Conservation (phyloP, 2,797 vertebrate species). For the Rhinogobio ventralis region DNA sequence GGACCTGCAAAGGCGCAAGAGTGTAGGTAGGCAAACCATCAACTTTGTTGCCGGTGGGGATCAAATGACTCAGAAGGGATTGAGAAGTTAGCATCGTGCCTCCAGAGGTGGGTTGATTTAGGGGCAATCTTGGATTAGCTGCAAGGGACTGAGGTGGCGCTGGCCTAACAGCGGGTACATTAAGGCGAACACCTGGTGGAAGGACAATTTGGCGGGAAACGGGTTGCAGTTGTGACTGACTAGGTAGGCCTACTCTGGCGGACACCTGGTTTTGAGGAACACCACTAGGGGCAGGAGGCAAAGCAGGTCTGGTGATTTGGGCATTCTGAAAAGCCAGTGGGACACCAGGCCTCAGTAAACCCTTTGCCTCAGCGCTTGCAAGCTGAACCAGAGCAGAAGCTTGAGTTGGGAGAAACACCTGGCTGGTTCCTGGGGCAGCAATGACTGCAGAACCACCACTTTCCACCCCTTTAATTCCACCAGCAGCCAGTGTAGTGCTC, state of each 20-base stretch:
- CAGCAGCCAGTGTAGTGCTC: slow-evolving; percentile 66
- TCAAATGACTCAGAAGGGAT: slow-evolving; percentile 89
- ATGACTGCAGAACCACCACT: slow-evolving; percentile 73
- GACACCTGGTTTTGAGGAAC: slow-evolving; percentile 72
- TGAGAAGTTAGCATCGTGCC: slow-evolving; percentile 87
- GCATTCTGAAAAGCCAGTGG: slow-evolving; percentile 74
- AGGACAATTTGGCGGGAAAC: slow-evolving; percentile 70
- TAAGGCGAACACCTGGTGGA: slow-evolving; percentile 71
- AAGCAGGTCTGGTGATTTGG: slow-evolving; percentile 66
- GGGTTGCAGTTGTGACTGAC: slow-evolving; percentile 67
- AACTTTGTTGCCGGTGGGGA: slow-evolving; percentile 92
- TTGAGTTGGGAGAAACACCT: slow-evolving; percentile 78
- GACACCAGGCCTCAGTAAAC: slow-evolving; percentile 78
- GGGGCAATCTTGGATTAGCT: slow-evolving; percentile 76
- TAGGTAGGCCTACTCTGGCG: slow-evolving; percentile 67
- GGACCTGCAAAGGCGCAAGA: slow-evolving; percentile 86
- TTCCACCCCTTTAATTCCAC: slow-evolving; percentile 62
- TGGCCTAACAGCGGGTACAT: slow-evolving; percentile 68
- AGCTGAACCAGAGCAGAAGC: slow-evolving; percentile 82
- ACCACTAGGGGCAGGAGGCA: slow-evolving; percentile 65
- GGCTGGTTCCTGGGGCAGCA: slow-evolving; percentile 72
- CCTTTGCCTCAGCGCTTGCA: slow-evolving; percentile 82
- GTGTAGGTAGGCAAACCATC: slow-evolving; percentile 96
- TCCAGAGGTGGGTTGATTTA: slow-evolving; percentile 80
- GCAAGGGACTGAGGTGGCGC: slow-evolving; percentile 77